Base-by-base conservation (phyloP, 2,888 invertebrate species). In the Vesta saturnalis region DNA sequence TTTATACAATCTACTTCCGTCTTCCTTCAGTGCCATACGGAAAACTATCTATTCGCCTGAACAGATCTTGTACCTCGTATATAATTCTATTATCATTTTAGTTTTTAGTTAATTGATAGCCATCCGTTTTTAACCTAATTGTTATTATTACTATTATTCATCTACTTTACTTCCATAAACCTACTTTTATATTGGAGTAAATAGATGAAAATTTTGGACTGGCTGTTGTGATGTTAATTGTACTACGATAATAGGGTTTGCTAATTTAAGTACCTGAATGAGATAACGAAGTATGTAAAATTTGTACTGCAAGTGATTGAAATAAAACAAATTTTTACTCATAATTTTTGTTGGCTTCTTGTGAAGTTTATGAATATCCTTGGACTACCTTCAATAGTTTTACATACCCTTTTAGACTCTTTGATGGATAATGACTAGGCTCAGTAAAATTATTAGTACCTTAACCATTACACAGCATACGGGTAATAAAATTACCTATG, bases 221-320 rank as follows among this genome's bases (percentile, higher is more conserved):
- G 60, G 60, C 65, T 60, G 57, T 15, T 57, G 61, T 57, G 61
- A 61, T 65, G 19, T 19, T 43, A 61, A 61, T 16, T 58, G 60
- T 62, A 56, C 67, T 67, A 62, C 55, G 57, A 54, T 64, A 64
- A 64, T 64, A 59, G 64, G 59, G 64, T 64, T 64, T 58, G 58
- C 58, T 59, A 64, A 64, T 64, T 63, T 66, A 66, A 66, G 67
- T 67, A 67, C 67, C 67, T 67, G 67, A 61, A 62, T 46, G 60
- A 60, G 35, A 30, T 30, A 55, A 57, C 23, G 52, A 66, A 67
- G 22, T 35, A 64, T 49, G 54, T 52, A 56, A 66, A 66, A 61
- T 67, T 67, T 67, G 67, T 67, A 61, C 56, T 67, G 60, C 56
- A 67, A 67, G 39, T 56, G 67, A 67, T 67, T 62, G 62, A 67